These are phyloP conservation scores for Parelbella ahira DNA, from an alignment of 2,888 invertebrate genomes.

Conservation along the genomic window DNA sequence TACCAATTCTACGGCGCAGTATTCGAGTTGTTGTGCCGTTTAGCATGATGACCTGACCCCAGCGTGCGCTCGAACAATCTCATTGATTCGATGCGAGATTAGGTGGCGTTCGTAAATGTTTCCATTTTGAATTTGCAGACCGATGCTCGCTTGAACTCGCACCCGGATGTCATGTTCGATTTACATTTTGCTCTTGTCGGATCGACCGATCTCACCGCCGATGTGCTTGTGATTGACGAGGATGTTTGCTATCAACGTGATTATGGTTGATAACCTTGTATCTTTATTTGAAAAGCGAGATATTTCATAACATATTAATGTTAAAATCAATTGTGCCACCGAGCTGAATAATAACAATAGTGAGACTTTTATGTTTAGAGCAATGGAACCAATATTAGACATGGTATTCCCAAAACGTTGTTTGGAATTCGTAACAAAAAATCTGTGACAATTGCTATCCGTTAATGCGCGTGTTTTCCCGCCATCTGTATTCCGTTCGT, in stretches of 20 bases:
- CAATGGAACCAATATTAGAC: conserved; percentile 10
- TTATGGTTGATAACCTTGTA: conserved; percentile 17
- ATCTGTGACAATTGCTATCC: conserved; percentile 40
- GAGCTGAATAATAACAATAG: no score
- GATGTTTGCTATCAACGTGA: conserved; percentile 28
- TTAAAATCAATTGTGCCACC: no score
- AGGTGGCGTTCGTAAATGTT: conserved; percentile 64
- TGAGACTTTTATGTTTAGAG: not conserved
- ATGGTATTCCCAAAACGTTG: conserved; percentile 35
- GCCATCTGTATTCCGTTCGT: conserved; percentile 57
- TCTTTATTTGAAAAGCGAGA: no score
- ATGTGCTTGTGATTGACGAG: conserved; percentile 53
- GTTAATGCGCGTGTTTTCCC: conserved; percentile 57
- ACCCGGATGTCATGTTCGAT: conserved; percentile 74
- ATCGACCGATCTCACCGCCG: conserved; percentile 28
- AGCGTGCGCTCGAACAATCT: conserved; percentile 59
- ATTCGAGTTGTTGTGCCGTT: conserved; percentile 55
- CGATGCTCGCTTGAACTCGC: conserved; percentile 66
- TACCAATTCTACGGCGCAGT: conserved; percentile 21
- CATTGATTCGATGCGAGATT: conserved; percentile 70
- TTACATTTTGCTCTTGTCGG: conserved; percentile 58
- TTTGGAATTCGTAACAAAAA: conserved; percentile 45
- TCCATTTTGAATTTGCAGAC: conserved; percentile 63
- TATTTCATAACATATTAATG: not conserved
- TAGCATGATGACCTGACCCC: conserved; percentile 65